phyloP scores from a whole-genome alignment of 2,113 vertebrate species.

The Ophiodon elongatus region DNA sequence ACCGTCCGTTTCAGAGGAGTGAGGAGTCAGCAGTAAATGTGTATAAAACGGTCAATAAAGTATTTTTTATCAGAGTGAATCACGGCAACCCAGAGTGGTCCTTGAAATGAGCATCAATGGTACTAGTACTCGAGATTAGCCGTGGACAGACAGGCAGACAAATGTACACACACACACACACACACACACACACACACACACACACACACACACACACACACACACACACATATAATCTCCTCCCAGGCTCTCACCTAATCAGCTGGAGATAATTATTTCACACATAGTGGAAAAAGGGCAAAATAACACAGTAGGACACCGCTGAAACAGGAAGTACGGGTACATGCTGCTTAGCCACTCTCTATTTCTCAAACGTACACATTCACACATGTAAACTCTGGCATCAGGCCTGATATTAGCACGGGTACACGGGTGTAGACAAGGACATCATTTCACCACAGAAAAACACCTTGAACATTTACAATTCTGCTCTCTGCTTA shows the following conservation, averaged over 20 bases:
- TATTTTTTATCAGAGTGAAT: not conserved
- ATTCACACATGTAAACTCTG: not conserved
- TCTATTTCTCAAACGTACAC: not conserved
- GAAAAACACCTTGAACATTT: not conserved
- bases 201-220: not conserved
- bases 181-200: not conserved
- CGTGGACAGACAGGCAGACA: not conserved
- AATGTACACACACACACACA: not conserved
- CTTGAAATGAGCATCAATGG: not conserved
- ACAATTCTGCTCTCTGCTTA: not conserved
- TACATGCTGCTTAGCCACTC: not conserved
- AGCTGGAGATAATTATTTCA: not conserved
- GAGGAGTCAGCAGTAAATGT: not conserved
- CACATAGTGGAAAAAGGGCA: conserved; percentile 1
- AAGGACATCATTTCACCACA: not conserved
- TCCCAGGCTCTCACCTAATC: not conserved
- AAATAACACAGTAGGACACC: conserved; percentile 11
- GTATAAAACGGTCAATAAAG: not conserved
- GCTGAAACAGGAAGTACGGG: conserved; percentile 5
- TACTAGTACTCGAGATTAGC: not conserved
- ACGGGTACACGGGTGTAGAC: not conserved
- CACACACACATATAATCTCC: not conserved
- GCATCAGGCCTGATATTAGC: not conserved
- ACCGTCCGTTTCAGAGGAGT: not conserved
- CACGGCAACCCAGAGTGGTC: not conserved